Evolutionary conservation across 2,113 vertebrate genomes (phyloP).

Genomic region (Thomomys bottae): DNA sequence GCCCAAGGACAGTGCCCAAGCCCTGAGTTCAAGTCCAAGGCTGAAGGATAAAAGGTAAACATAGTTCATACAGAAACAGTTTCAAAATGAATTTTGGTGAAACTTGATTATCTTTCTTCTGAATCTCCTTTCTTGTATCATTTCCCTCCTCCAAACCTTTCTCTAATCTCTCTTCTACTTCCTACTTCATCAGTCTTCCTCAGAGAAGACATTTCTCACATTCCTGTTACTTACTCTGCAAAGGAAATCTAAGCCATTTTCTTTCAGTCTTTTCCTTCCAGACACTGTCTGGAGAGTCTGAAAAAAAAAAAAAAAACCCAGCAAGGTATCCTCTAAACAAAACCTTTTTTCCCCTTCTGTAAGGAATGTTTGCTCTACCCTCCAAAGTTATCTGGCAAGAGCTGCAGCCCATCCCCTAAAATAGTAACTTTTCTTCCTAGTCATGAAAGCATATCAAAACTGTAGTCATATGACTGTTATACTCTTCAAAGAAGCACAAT

Average conservation of each 20-base stretch:
- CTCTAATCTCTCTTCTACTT: constrained; percentile 9
- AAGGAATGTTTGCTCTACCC: not conserved
- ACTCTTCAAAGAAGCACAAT: not conserved
- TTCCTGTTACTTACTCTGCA: constrained; percentile 40
- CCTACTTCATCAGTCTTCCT: not conserved
- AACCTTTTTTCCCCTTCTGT: constrained; percentile 20
- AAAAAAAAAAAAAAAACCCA: constrained; percentile 30
- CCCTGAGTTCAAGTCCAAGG: no score
- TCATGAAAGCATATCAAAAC: constrained; percentile 52
- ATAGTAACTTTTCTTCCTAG: constrained; percentile 7
- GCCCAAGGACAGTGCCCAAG: no score
- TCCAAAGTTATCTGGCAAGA: constrained; percentile 35
- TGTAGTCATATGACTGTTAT: constrained; percentile 38
- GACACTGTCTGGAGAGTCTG: not conserved
- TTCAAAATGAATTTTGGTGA: constrained; percentile 6
- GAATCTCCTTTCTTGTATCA: not conserved
- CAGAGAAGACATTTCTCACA: constrained; percentile 15
- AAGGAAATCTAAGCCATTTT: constrained; percentile 32
- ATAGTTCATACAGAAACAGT: not conserved
- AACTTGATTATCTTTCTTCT: not conserved
- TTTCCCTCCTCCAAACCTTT: not conserved
- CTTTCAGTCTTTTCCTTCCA: constrained; percentile 27
- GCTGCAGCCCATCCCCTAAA: not conserved
- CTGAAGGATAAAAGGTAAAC: constrained; percentile 21
- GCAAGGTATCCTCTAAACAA: not conserved